Evolutionary conservation across 2,888 invertebrate species (phyloP).

Genomic region (Athripsodes cinereus): DNA sequence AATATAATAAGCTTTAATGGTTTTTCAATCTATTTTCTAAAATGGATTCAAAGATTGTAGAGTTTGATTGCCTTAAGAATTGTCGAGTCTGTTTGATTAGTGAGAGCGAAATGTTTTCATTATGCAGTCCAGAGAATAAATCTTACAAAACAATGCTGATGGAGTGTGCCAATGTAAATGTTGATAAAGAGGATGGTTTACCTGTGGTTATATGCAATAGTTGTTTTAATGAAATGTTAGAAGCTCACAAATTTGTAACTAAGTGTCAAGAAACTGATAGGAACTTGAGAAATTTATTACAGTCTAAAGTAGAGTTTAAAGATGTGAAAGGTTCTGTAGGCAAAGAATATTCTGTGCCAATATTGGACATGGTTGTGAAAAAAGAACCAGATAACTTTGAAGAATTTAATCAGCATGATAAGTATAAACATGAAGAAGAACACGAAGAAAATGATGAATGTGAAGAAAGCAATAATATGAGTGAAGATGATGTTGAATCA

Average conservation of each 20-base stretch:
- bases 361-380: not conserved
- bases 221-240: slow-evolving; percentile 11
- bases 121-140: slow-evolving; percentile 8
- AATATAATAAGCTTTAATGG: too few relatives aligned
- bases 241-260: slow-evolving; percentile 14
- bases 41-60: too few relatives aligned
- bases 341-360: not conserved
- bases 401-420: not conserved
- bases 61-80: not conserved
- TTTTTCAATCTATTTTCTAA: too few relatives aligned
- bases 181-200: slow-evolving; percentile 13
- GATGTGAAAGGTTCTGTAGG: not conserved
- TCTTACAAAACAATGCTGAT: slow-evolving; percentile 8
- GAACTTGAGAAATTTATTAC: not conserved
- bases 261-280: slow-evolving; percentile 17
- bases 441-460: too few relatives aligned
- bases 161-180: slow-evolving; percentile 14
- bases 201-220: slow-evolving; percentile 14
- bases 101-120: slow-evolving; percentile 7
- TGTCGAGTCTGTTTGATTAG: slow-evolving; percentile 17
- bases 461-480: too few relatives aligned
- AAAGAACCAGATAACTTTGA: not conserved
- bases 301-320: not conserved
- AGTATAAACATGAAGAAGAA: too few relatives aligned
- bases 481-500: not conserved